Conservation (phyloP, 2,888 invertebrate genomes). For the Agrochola lychnidis region DNA sequence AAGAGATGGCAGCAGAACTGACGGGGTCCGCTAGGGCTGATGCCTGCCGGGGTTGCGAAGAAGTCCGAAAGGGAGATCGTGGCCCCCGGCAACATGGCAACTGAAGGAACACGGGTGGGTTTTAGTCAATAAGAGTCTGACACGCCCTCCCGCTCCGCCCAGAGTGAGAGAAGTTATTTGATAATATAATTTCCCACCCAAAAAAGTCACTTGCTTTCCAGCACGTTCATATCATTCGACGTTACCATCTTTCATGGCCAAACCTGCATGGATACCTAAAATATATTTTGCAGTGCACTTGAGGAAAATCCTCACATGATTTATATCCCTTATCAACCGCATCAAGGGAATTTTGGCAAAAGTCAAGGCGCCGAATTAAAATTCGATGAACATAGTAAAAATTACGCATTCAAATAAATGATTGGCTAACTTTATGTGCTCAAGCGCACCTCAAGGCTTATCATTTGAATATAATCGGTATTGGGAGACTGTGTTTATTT, state of each 20-base stretch:
- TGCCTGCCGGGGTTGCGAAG: too few species aligned
- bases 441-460: conserved; percentile 37
- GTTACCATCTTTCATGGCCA: not conserved
- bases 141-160: too few species aligned
- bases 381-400: conserved; percentile 41
- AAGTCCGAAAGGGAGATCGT: too few species aligned
- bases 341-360: conserved; percentile 43
- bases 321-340: conserved; percentile 12
- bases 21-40: too few species aligned
- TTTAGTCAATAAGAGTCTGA: too few species aligned
- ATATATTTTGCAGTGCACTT: not conserved
- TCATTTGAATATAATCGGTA: conserved; percentile 46
- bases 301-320: conserved; percentile 45
- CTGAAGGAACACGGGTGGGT: too few species aligned
- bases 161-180: too few species aligned
- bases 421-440: conserved; percentile 29
- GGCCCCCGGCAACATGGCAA: too few species aligned
- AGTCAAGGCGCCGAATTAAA: conserved; percentile 38
- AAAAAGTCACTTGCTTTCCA: not conserved
- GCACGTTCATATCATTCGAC: not conserved
- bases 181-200: too few species aligned
- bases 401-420: conserved; percentile 41
- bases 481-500: conserved; percentile 2
- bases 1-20: too few species aligned
- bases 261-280: conserved; percentile 24